Conservation (phyloP, 1,140 invertebrate species). For the Streblospio benedicti region DNA sequence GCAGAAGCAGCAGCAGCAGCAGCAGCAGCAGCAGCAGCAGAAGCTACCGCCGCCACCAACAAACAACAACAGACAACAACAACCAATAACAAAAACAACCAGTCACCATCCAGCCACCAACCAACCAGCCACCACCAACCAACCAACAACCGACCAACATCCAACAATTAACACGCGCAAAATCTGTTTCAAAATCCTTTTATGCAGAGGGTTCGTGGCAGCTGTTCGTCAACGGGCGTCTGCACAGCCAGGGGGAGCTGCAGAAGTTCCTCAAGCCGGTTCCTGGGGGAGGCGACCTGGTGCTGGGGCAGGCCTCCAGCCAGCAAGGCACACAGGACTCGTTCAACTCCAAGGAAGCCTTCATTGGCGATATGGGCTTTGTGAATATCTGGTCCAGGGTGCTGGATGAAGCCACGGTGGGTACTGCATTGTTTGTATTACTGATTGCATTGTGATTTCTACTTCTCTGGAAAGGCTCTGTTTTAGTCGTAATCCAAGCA, state of each 20-base stretch:
- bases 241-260: conserved; percentile 4
- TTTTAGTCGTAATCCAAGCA: too few species aligned
- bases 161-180: not conserved
- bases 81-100: too few species aligned
- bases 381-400: conserved; percentile 44
- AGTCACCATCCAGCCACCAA: conserved; percentile 1
- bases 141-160: conserved; percentile 1
- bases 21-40: too few species aligned
- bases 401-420: conserved; percentile 24
- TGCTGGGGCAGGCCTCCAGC: conserved; percentile 37
- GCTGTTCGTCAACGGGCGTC: conserved; percentile 29
- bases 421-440: too few species aligned
- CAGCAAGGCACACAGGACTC: not conserved
- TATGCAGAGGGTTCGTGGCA: conserved; percentile 30
- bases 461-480: too few species aligned
- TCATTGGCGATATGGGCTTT: conserved; percentile 40
- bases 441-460: too few species aligned
- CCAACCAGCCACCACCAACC: conserved; percentile 3
- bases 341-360: conserved; percentile 12
- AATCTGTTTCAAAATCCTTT: too few species aligned
- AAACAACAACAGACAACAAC: too few species aligned
- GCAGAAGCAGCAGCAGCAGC: too few species aligned
- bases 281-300: conserved; percentile 36
- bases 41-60: too few species aligned
- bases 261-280: not conserved